Conservation (phyloP, 2,797 vertebrate species). For the Liparis tanakae region DNA sequence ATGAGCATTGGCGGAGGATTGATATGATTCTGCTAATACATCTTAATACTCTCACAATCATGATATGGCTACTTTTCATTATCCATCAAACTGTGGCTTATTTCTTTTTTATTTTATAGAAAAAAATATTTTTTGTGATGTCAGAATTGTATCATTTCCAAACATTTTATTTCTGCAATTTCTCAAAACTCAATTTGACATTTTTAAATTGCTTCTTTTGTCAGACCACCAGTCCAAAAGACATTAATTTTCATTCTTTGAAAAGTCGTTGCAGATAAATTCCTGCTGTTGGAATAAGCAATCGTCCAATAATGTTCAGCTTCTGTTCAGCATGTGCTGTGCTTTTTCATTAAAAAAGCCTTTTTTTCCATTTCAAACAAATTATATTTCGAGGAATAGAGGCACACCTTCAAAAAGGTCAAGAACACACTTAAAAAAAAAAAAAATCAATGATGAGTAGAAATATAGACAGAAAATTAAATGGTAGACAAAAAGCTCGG, state of each 20-base stretch:
- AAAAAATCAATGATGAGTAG: not conserved
- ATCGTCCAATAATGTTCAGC: not conserved
- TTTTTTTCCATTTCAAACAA: too few species aligned
- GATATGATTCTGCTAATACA: conserved; percentile 40
- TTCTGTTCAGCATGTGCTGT: not conserved
- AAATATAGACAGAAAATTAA: not conserved
- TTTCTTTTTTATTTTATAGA: not conserved
- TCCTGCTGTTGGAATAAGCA: not conserved
- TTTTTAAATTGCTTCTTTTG: not conserved
- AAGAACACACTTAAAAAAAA: not conserved
- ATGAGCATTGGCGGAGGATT: conserved; percentile 45
- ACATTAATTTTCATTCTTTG: not conserved
- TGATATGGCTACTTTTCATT: conserved; percentile 12
- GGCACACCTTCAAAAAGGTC: conserved; percentile 4
- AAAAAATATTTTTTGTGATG: not conserved
- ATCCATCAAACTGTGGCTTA: not conserved
- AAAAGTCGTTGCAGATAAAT: not conserved
- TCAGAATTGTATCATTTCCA: not conserved
- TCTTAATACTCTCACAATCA: not conserved
- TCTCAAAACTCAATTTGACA: not conserved
- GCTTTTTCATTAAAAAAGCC: not conserved
- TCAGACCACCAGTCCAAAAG: not conserved
- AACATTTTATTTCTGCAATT: not conserved
- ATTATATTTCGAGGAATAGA: conserved; percentile 4
- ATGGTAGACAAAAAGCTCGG: not conserved